phyloP scores from a whole-genome alignment of 2,113 vertebrate species.

The Aix galericulata region DNA sequence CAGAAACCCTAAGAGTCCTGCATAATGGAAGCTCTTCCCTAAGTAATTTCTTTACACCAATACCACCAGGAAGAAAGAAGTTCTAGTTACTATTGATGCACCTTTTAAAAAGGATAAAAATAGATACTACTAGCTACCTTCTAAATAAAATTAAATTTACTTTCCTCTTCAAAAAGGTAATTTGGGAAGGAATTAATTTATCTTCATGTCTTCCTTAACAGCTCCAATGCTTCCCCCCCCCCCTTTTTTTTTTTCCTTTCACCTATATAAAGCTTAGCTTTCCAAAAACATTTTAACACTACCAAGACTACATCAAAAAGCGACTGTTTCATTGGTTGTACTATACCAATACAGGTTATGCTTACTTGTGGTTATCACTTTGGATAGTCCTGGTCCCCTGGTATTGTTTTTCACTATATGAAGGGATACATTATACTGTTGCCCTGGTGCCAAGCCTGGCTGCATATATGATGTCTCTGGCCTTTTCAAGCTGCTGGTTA shows the following conservation, averaged over 20 bases:
- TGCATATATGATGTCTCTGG: slow-evolving; percentile 92
- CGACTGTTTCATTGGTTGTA: neutral
- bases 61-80: neutral
- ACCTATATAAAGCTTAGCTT: fast-evolving
- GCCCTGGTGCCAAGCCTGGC: slow-evolving; percentile 92
- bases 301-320: neutral
- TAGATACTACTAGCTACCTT: neutral
- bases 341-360: neutral
- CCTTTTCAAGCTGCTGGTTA: slow-evolving; percentile 86
- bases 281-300: neutral
- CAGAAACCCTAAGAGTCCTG: neutral
- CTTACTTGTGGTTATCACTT: slow-evolving; percentile 92
- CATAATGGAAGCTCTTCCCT: neutral
- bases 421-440: slow-evolving; percentile 95
- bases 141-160: neutral
- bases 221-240: neutral
- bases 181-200: neutral
- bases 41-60: neutral
- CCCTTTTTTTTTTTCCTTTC: fast-evolving
- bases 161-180: neutral
- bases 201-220: neutral
- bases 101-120: neutral
- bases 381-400: slow-evolving; percentile 87
- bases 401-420: slow-evolving; percentile 94
- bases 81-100: neutral